A percentile compares a stretch with the other conserved stretches of the same genome.
phyloP scores from a whole-genome alignment of 2,797 vertebrate genomes.

The Balearica regulorum region DNA sequence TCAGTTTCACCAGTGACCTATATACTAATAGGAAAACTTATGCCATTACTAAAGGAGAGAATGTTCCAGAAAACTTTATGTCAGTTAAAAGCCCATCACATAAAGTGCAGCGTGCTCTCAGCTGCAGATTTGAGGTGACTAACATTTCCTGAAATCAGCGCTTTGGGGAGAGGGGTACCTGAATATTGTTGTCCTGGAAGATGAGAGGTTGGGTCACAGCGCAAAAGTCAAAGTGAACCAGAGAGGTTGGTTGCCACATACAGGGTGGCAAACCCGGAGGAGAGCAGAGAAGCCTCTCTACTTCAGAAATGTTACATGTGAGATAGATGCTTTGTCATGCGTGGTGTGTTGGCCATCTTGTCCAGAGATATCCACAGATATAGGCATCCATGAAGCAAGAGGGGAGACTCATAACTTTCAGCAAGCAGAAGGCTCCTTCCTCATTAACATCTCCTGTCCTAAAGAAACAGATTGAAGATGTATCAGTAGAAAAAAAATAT shows the following conservation, averaged over 20 bases:
- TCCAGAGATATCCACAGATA: neutral
- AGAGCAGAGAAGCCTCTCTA: neutral
- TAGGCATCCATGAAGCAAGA: neutral
- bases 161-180: neutral
- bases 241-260: neutral
- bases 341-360: accelerated
- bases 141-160: neutral
- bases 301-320: neutral
- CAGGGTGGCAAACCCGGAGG: neutral
- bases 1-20: neutral
- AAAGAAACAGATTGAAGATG: neutral
- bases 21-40: neutral
- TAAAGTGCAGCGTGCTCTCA: neutral
- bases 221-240: neutral
- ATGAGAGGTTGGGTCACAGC: neutral
- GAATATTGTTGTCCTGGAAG: neutral
- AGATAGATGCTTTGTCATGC: neutral
- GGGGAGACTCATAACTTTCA: neutral
- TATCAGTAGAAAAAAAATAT: neutral
- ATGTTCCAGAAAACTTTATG: neutral
- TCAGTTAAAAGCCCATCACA: neutral
- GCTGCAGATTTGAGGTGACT: neutral
- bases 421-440: neutral
- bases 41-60: neutral
- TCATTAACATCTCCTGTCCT: neutral